Evolutionary conservation across 2,888 invertebrate species (phyloP), one percentile per base, ranked within the genome.

Genomic region (Cantharis lateralis): DNA sequence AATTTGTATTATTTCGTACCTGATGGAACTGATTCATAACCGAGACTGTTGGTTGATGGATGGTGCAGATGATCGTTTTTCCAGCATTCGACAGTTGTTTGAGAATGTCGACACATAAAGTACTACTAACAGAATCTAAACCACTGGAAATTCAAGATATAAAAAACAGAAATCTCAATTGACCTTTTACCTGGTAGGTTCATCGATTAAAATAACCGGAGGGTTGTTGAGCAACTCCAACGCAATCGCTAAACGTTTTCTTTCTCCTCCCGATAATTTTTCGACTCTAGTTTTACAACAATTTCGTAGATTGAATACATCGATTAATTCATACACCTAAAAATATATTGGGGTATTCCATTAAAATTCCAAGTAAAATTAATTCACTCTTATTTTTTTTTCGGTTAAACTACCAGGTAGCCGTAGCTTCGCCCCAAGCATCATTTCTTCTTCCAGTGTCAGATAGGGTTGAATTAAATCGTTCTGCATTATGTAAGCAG

Each of bases 41-140:
- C 11, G 93, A 93, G 0, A 95, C 94, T 3, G 93, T 93, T 0
- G 95, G 95, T 83, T 95, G 95, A 87, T 95, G 95, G 74, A 95
- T 92, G 0, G 95, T 95, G 87, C 95, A 95, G 79, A 95, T 91
- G 74, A 95, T 93, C 7, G 94, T 95, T 71, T 95, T 88, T 3
- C 94, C 95, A 82, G 92, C 91, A 15, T 91, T 90, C 0, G 94
- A 93, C 71, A 95, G 89, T 18, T 92, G 90, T 80, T 93, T 92
- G 11, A 95, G 89, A 1, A 95, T 87, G 2, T 91, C 90, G 20
- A 95, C 91, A 82, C 94, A 91, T 85, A 94, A 93, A 81, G 93
- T 92, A 73, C 94, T 93, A 0, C 94, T 92, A 0, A 93, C 92
- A 80, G 94, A 91, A 87, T 95, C 95, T 79, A 95, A 87, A 10